phyloP scores from a whole-genome alignment of 2,113 vertebrate species.

The Crotalus helleri region DNA sequence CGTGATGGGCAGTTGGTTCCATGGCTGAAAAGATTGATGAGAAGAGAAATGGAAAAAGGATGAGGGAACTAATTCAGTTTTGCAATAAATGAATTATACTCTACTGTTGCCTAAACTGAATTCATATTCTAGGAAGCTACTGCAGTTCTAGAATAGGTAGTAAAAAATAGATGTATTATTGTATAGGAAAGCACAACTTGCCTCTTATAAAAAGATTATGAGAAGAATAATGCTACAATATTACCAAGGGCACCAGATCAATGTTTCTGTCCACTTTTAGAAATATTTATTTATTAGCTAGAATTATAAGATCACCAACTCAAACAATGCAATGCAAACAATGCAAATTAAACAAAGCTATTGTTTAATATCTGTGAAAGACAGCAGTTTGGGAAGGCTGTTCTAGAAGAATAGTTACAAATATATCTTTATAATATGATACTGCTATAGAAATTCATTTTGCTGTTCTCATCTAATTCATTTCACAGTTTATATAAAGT shows the following conservation, averaged over 20 bases:
- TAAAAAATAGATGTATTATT: not conserved
- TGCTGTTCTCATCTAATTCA: not conserved
- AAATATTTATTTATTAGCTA: not conserved
- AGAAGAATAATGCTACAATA: not conserved
- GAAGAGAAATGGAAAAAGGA: not conserved
- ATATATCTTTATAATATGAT: not conserved
- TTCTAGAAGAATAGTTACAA: not conserved
- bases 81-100: not conserved
- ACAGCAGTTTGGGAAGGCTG: not conserved
- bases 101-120: not conserved
- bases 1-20: not conserved
- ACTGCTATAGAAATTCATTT: not conserved
- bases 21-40: not conserved
- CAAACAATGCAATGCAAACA: not conserved
- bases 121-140: not conserved
- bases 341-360: not conserved
- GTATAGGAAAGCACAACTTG: not conserved
- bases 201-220: not conserved
- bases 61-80: not conserved
- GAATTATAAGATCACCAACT: not conserved
- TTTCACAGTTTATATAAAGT: not conserved
- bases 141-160: not conserved
- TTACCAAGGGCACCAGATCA: not conserved
- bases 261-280: not conserved
- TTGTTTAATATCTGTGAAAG: not conserved